Percentiles rank a stretch among this genome's conserved stretches.
phyloP scores from a whole-genome alignment of 2,888 invertebrate species.

The Melieria picta region DNA sequence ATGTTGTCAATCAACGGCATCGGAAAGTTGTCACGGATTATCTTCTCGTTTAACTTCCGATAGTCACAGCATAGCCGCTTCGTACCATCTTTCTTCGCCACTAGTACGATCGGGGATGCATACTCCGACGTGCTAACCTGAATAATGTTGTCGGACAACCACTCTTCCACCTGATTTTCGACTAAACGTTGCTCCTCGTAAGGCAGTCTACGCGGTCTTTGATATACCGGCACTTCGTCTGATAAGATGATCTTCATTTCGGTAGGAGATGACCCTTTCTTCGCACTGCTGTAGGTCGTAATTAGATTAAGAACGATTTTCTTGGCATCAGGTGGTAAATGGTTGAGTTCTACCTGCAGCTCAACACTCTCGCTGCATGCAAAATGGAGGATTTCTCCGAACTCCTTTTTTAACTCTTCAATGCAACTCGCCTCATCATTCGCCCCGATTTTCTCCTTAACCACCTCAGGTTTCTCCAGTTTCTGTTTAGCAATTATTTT shows the following conservation, averaged over 20 bases:
- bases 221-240: conserved; percentile 37
- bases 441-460: neutral
- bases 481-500: neutral
- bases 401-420: conserved; percentile 22
- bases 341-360: neutral
- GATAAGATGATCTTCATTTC: conserved; percentile 35
- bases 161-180: conserved; percentile 23
- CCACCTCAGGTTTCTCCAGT: neutral
- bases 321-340: conserved; percentile 2
- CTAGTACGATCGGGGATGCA: conserved; percentile 28
- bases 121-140: conserved; percentile 34
- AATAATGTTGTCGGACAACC: conserved; percentile 15
- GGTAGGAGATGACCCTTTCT: conserved; percentile 22
- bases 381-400: conserved; percentile 13
- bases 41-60: conserved; percentile 26
- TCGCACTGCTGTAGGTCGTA: conserved; percentile 12
- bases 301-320: conserved; percentile 2
- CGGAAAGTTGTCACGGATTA: conserved; percentile 19
- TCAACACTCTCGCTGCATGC: neutral
- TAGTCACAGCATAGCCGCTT: conserved; percentile 30
- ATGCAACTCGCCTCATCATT: neutral
- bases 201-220: conserved; percentile 24
- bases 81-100: conserved; percentile 27
- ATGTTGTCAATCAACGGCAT: conserved; percentile 44
- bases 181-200: conserved; percentile 18